phyloP scores from a whole-genome alignment of 2,888 invertebrate genomes.

The Oligia strigilis region DNA sequence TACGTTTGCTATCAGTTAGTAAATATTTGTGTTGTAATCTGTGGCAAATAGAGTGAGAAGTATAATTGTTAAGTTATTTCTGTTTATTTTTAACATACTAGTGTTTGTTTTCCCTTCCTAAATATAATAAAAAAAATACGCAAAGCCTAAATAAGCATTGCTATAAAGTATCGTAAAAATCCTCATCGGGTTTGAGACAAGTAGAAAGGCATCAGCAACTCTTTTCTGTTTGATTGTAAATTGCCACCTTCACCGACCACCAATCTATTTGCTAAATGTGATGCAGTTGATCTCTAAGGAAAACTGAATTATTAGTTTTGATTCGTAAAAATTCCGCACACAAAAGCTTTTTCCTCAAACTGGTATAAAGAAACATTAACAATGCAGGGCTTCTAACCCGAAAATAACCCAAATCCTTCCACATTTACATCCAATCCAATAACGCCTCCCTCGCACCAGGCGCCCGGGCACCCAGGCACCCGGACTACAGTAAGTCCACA shows the following conservation, averaged over 20 bases:
- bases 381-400: not conserved
- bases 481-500: constrained; percentile 50
- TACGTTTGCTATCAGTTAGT: not conserved
- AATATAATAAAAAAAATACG: not conserved
- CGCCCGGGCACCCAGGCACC: not conserved
- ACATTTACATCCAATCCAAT: constrained; percentile 24
- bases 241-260: not conserved
- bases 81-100: not conserved
- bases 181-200: not conserved
- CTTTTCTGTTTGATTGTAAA: no score
- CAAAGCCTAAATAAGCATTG: not conserved
- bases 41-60: not conserved
- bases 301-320: not conserved
- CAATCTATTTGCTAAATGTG: not conserved
- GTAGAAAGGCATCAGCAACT: not conserved
- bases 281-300: not conserved
- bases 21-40: not conserved
- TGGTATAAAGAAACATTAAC: not conserved
- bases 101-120: not conserved
- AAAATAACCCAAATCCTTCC: constrained; percentile 9
- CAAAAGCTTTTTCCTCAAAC: not conserved
- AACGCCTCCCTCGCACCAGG: not conserved
- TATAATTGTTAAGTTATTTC: not conserved
- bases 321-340: not conserved
- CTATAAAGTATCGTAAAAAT: not conserved